A percentile compares a stretch with the other conserved stretches of the same genome.
phyloP scores from a whole-genome alignment of 1,140 invertebrate species.

The Sipha flava region DNA sequence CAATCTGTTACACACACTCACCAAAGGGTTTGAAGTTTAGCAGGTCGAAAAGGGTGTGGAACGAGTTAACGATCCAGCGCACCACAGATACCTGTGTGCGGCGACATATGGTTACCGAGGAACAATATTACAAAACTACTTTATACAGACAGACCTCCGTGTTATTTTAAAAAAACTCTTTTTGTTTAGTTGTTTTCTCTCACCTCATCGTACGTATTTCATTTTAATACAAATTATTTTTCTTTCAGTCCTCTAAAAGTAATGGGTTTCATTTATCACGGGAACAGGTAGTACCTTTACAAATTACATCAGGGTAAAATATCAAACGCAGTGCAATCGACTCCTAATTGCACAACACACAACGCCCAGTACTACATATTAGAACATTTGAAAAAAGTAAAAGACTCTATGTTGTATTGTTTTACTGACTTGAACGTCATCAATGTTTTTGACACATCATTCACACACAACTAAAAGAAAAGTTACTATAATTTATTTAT shows the following conservation, averaged over 20 bases:
- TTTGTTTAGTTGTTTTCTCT: background rate
- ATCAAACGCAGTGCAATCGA: background rate
- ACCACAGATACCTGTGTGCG: constrained; percentile 16
- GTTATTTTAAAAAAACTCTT: background rate
- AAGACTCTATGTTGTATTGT: no score
- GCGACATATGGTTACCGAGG: constrained; percentile 27
- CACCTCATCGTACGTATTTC: background rate
- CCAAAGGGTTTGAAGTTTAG: background rate
- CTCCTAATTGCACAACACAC: no score
- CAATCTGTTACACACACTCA: constrained; percentile 7
- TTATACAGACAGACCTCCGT: background rate
- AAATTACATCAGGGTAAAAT: background rate
- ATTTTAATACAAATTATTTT: background rate
- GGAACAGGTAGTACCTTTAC: background rate
- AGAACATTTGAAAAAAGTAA: no score
- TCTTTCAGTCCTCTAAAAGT: background rate
- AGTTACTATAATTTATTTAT: no score
- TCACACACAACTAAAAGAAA: no score
- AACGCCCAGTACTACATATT: no score
- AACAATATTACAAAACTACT: constrained; percentile 1
- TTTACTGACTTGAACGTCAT: no score
- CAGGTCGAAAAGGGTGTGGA: constrained; percentile 2
- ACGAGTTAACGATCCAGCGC: constrained; percentile 22
- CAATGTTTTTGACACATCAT: no score
- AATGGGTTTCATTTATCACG: constrained; percentile 1